A percentile compares a stretch with the other conserved stretches of the same genome.
These are phyloP conservation scores for Chelonus insularis DNA, from an alignment of 1,140 invertebrate genomes.

Conservation along the genomic window DNA sequence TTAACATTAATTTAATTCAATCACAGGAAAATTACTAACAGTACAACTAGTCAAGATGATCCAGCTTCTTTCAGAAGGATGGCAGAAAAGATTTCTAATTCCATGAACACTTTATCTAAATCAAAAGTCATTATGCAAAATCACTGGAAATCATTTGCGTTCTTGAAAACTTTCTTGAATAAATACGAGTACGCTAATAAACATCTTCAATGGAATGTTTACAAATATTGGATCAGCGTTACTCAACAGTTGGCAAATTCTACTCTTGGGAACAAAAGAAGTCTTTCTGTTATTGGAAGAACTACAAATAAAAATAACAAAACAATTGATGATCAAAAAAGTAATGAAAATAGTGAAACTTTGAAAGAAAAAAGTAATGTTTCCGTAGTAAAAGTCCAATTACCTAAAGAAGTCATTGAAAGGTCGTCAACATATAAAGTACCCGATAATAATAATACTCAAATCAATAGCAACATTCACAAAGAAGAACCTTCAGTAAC, in stretches of 20 bases:
- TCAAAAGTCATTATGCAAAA: slow-evolving; percentile 57
- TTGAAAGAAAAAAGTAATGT: too few relatives aligned
- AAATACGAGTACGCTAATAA: slow-evolving; percentile 60
- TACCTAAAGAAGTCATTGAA: too few relatives aligned
- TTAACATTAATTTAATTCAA: slow-evolving; percentile 19
- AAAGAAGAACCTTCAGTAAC: not conserved
- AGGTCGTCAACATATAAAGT: too few relatives aligned
- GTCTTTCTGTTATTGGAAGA: slow-evolving; percentile 44
- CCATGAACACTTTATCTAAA: slow-evolving; percentile 33
- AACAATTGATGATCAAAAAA: not conserved
- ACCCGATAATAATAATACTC: too few relatives aligned
- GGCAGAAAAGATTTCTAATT: slow-evolving; percentile 39
- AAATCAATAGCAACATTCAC: too few relatives aligned
- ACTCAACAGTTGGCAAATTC: slow-evolving; percentile 56
- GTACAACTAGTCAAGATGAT: slow-evolving; percentile 39
- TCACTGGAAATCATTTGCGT: slow-evolving; percentile 59
- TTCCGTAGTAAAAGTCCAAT: too few relatives aligned
- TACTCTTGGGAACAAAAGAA: slow-evolving; percentile 46
- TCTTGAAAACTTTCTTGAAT: slow-evolving; percentile 57
- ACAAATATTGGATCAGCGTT: slow-evolving; percentile 61
- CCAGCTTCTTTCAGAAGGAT: slow-evolving; percentile 40
- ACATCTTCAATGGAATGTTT: slow-evolving; percentile 55
- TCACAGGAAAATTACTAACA: slow-evolving; percentile 38
- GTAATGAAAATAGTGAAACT: not conserved
- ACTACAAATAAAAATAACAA: not conserved